Conservation (phyloP, 2,797 vertebrate genomes). For the Trichosurus vulpecula region DNA sequence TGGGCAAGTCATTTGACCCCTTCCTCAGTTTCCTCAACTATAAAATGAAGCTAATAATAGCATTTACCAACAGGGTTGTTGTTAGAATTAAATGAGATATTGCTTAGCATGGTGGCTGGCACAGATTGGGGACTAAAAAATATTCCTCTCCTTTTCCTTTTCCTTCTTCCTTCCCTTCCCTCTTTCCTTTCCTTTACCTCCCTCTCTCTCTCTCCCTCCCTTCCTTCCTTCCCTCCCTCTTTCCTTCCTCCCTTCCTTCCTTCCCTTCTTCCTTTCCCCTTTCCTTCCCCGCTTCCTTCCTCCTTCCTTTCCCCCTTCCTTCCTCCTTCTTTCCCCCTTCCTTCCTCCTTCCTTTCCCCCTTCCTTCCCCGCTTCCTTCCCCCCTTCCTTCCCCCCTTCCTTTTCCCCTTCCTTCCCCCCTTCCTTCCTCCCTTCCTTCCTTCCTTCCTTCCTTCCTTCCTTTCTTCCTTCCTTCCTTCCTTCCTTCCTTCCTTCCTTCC, state of each 20-base stretch:
- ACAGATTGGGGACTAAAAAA: neutral
- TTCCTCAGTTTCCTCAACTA: neutral
- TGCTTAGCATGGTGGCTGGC: neutral
- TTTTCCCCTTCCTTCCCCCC: neutral
- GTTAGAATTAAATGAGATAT: neutral
- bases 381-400: no score
- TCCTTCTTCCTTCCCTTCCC: no score
- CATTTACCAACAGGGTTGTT: neutral
- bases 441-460: no score
- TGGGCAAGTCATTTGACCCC: neutral
- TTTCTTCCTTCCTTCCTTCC: no score
- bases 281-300: neutral
- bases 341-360: no score
- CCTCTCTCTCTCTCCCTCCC: no score
- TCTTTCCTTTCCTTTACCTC: neutral
- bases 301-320: no score
- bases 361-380: no score
- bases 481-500: no score
- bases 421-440: neutral
- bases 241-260: neutral
- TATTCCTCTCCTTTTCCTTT: neutral
- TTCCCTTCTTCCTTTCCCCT: no score
- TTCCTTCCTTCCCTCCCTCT: neutral
- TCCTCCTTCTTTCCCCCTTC: no score
- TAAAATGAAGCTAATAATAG: neutral